Evolutionary conservation across 2,888 invertebrate genomes (phyloP), one percentile per base, ranked within the genome.

Genomic region (Acrobasis suavella): DNA sequence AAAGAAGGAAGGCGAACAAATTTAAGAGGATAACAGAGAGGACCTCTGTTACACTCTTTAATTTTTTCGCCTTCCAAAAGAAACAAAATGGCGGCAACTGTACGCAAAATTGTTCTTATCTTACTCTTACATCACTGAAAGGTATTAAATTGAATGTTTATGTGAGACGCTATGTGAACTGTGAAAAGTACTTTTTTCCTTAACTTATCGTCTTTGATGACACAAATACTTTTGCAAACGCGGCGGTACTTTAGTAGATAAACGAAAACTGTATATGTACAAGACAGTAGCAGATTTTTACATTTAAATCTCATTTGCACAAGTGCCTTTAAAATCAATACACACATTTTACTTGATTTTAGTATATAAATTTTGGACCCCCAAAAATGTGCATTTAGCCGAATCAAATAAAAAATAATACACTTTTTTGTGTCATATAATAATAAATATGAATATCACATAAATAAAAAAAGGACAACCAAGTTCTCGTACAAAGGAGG

Each of bases 51-150:
- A 71, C n/a, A 5, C 42, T 46, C n/a, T 46, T 46, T 46, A 46
- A 46, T 46, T 12, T 46, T 0, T 46, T 12, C 46, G 46, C 6
- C n/a, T 46, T 14, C 46, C 46, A 46, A 66, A 72, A 62, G 49
- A 52, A 42, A 62, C 67, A 64, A 72, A 73, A 73, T 74, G 72
- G 72, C 70, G 65, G 75, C 74, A 73, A 73, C 73, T 74, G 70
- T 81, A 77, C 77, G 72, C 72, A 49, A 81, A 80, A 81, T 79
- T 74, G 72, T 69, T 71, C 80, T 87, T 86, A 86, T 86, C 83
- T 67, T 65, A 62, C 75, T 60, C 73, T 80, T 76, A 76, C 74
- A 80, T 85, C 82, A 76, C 66, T 67, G 67, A 61, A 69, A 67
- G 70, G 71, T 68, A 75, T 83, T 81, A 83, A 82, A 75, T 76